Percentiles rank a stretch among this genome's conserved stretches.
Conservation (phyloP, 2,888 invertebrate genomes). For the Hypomecis atomaria region DNA sequence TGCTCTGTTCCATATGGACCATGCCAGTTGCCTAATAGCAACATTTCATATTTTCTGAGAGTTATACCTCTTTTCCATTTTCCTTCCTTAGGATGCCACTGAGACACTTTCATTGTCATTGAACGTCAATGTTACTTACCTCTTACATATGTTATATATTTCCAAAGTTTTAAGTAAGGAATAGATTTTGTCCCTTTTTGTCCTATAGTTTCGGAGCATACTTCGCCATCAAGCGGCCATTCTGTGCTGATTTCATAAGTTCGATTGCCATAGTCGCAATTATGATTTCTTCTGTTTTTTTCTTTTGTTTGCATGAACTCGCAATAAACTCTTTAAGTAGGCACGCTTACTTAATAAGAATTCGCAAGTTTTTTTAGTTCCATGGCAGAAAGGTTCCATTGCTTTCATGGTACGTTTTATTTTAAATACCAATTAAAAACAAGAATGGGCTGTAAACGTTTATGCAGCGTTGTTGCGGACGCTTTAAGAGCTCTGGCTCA, state of each 20-base stretch:
- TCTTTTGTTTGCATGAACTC: constrained; percentile 47
- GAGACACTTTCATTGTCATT: no score
- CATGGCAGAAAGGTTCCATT: constrained; percentile 63
- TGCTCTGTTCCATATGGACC: no score
- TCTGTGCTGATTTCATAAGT: constrained; percentile 35
- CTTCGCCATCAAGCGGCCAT: constrained; percentile 37
- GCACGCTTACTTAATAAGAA: constrained; percentile 62
- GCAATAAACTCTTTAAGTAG: constrained; percentile 60
- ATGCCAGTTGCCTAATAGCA: no score
- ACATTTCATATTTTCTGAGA: no score
- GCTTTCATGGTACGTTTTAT: constrained; percentile 79
- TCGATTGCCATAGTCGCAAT: constrained; percentile 39
- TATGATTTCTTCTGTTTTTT: constrained; percentile 49
- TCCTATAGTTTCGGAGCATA: constrained; percentile 63
- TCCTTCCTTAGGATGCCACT: no score
- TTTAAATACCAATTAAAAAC: constrained; percentile 81
- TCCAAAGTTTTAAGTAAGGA: constrained; percentile 14
- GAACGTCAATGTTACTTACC: no score
- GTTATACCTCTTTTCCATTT: no score
- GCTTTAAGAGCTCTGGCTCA: constrained; percentile 65
- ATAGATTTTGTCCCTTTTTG: constrained; percentile 73
- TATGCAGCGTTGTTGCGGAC: constrained; percentile 69
- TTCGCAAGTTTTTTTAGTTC: constrained; percentile 54
- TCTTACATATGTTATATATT: no score
- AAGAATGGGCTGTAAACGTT: constrained; percentile 82